Evolutionary conservation across 2,113 vertebrate species (phyloP).

Genomic region (Clupea harengus): DNA sequence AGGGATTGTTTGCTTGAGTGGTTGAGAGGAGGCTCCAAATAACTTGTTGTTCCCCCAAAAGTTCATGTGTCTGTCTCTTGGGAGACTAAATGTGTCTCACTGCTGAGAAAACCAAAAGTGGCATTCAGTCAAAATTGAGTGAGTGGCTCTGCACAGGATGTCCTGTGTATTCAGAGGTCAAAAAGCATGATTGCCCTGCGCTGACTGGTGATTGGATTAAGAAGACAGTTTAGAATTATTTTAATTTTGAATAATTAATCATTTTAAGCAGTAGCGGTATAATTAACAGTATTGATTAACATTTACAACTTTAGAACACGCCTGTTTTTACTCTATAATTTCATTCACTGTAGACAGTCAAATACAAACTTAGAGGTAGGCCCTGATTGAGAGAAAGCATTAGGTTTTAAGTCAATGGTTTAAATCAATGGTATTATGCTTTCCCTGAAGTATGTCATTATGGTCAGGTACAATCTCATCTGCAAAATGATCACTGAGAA

Average conservation of each 20-base stretch:
- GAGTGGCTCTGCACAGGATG: background rate
- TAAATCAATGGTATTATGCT: conserved; percentile 42
- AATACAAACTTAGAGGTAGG: conserved; percentile 13
- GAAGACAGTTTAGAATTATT: background rate
- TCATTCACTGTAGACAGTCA: conserved; percentile 32
- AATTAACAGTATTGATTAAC: background rate
- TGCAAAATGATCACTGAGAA: conserved; percentile 41
- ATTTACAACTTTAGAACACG: background rate
- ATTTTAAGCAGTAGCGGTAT: background rate
- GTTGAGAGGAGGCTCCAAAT: background rate
- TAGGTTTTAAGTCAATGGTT: conserved; percentile 30
- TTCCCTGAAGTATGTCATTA: conserved; percentile 24
- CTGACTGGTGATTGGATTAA: background rate
- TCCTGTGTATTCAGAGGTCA: background rate
- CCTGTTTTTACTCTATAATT: background rate
- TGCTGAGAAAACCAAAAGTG: background rate
- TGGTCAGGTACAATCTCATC: conserved; percentile 23
- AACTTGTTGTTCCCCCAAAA: background rate
- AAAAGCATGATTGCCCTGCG: background rate
- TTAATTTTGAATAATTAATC: background rate
- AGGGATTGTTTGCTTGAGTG: background rate
- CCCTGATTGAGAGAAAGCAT: conserved; percentile 47
- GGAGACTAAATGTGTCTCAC: background rate
- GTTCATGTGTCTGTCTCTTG: background rate
- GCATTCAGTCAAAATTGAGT: background rate